These are phyloP conservation scores for Myotis myotis DNA, from an alignment of 2,797 vertebrate genomes.

Conservation along the genomic window DNA sequence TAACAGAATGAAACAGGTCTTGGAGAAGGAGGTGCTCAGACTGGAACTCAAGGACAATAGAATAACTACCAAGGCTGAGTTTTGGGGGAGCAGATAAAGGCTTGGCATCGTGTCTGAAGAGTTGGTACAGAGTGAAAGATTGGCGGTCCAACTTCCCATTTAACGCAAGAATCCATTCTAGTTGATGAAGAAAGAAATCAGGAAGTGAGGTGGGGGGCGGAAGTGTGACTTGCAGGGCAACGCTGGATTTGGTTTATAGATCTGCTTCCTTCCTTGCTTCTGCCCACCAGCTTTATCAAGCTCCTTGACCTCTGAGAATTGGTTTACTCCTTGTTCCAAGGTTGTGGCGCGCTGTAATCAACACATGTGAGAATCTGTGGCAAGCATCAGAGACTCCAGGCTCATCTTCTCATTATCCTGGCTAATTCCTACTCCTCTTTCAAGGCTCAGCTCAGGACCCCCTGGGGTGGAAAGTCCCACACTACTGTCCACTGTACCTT, in stretches of 20 bases:
- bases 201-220: neutral
- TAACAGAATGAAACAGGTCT: neutral
- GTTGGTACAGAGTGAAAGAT: neutral
- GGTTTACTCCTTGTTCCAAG: neutral
- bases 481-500: neutral
- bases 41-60: neutral
- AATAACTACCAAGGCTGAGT: neutral
- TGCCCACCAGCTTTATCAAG: neutral
- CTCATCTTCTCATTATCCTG: neutral
- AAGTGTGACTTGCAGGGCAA: neutral
- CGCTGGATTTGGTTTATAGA: neutral
- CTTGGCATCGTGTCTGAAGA: neutral
- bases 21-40: neutral
- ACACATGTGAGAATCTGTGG: neutral
- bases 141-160: neutral
- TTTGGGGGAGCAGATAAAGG: neutral
- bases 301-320: neutral
- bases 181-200: neutral
- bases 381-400: neutral
- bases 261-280: neutral
- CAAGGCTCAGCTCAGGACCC: neutral
- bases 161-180: slow-evolving; percentile 21
- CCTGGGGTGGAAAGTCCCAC: neutral
- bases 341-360: neutral
- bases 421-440: neutral